Conservation (phyloP, 1,140 invertebrate genomes). For the Cotesia typhae region DNA sequence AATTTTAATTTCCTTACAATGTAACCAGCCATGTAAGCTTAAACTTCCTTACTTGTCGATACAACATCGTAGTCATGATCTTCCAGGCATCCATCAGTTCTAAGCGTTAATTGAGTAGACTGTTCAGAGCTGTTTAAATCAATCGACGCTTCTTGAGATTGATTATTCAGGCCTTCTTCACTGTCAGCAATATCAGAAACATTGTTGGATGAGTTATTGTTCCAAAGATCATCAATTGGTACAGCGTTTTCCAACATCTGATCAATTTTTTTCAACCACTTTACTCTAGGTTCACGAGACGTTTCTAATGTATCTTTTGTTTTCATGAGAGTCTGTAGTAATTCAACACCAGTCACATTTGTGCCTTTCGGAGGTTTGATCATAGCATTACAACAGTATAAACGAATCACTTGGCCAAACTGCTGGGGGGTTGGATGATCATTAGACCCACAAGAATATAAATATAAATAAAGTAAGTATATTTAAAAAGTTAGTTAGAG, state of each 20-base stretch:
- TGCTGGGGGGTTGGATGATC: conserved; percentile 7
- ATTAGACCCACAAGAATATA: conserved; percentile 11
- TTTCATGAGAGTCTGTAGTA: conserved; percentile 3
- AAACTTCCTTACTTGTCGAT: neutral
- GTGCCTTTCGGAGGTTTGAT: neutral
- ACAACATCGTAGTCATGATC: neutral
- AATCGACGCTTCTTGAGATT: neutral
- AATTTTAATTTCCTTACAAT: conserved; percentile 1
- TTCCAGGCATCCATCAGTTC: conserved; percentile 4
- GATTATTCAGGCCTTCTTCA: neutral
- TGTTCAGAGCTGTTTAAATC: neutral
- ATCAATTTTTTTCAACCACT: conserved; percentile 3
- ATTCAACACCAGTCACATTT: conserved; percentile 8
- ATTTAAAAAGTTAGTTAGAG: conserved; percentile 7
- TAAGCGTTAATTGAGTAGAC: neutral
- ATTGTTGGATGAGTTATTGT: conserved; percentile 5
- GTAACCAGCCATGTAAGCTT: neutral
- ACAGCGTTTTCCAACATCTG: neutral
- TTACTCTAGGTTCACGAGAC: neutral
- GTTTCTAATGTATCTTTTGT: conserved; percentile 2
- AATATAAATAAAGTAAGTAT: neutral
- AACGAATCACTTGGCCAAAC: neutral
- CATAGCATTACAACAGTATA: conserved; percentile 7
- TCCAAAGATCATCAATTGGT: neutral
- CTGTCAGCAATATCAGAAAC: neutral